Percentiles rank a stretch among this genome's conserved stretches.
These are phyloP conservation scores for Speoplatyrhinus poulsoni DNA, from an alignment of 2,113 vertebrate genomes.

Conservation along the genomic window DNA sequence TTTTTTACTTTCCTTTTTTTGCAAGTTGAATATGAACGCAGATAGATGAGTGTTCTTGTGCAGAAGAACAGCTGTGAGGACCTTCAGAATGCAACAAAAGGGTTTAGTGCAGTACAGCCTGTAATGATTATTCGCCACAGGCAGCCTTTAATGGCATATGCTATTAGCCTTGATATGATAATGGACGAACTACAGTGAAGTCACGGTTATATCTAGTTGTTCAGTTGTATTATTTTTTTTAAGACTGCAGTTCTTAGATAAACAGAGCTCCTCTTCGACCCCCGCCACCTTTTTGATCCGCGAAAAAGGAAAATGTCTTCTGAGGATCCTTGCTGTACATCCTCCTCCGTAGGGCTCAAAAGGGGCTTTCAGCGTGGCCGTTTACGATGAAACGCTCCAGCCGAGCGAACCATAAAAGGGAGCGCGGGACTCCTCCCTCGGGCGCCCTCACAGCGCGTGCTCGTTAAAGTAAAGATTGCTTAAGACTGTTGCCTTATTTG, in stretches of 20 bases:
- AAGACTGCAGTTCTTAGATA: constrained; percentile 13
- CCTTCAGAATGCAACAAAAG: too few species aligned
- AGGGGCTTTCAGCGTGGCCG: constrained; percentile 34
- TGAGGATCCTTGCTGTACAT: constrained; percentile 41
- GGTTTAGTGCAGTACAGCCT: not conserved
- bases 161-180: not conserved
- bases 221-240: not conserved
- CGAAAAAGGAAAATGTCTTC: constrained; percentile 23
- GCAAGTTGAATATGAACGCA: not conserved
- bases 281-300: constrained; percentile 12
- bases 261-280: constrained; percentile 10
- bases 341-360: constrained; percentile 36
- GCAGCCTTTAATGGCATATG: not conserved
- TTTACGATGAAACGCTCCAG: constrained; percentile 25
- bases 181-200: constrained; percentile 2
- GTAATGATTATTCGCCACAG: not conserved
- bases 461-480: not conserved
- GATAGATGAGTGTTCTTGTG: constrained; percentile 8
- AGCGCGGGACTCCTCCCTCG: not conserved
- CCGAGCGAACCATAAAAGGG: not conserved
- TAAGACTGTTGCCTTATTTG: not conserved
- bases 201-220: not conserved
- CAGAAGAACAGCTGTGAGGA: too few species aligned
- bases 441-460: not conserved
- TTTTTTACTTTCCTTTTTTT: not conserved